Percentiles rank a stretch among this genome's conserved stretches.
Evolutionary conservation across 1,140 invertebrate species (phyloP).

Genomic region (Dufourea novaeangliae): DNA sequence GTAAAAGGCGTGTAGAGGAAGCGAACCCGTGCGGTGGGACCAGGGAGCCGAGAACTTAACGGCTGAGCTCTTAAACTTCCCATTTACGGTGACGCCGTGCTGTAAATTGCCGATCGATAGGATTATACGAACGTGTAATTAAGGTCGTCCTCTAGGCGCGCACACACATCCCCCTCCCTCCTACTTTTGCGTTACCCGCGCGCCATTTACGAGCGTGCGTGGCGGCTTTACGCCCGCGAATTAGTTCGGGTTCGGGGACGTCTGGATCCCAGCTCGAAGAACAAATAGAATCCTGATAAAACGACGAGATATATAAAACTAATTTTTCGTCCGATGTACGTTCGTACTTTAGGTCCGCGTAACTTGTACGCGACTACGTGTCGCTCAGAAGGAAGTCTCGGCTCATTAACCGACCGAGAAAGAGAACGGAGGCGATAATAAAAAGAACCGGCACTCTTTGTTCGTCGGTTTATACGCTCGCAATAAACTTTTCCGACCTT

Average conservation of each 20-base stretch:
- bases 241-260: constrained; percentile 28
- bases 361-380: constrained; percentile 16
- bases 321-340: constrained; percentile 5
- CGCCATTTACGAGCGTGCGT: constrained; percentile 30
- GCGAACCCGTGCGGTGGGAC: background rate
- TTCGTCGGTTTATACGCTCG: background rate
- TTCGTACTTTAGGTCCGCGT: constrained; percentile 9
- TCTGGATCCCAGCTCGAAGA: background rate
- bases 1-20: constrained; percentile 19
- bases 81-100: constrained; percentile 46
- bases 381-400: constrained; percentile 17
- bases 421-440: background rate
- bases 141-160: background rate
- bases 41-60: constrained; percentile 31
- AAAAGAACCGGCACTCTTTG: constrained; percentile 16
- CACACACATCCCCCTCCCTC: background rate
- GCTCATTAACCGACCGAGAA: constrained; percentile 4
- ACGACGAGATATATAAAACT: constrained; percentile 30
- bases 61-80: constrained; percentile 48
- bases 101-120: constrained; percentile 56
- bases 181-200: too few relatives aligned
- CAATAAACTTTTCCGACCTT: background rate
- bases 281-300: constrained; percentile 35
- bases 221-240: constrained; percentile 20
- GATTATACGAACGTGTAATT: constrained; percentile 59